Base-by-base conservation (phyloP, 2,113 vertebrate species). In the Cololabis saira region DNA sequence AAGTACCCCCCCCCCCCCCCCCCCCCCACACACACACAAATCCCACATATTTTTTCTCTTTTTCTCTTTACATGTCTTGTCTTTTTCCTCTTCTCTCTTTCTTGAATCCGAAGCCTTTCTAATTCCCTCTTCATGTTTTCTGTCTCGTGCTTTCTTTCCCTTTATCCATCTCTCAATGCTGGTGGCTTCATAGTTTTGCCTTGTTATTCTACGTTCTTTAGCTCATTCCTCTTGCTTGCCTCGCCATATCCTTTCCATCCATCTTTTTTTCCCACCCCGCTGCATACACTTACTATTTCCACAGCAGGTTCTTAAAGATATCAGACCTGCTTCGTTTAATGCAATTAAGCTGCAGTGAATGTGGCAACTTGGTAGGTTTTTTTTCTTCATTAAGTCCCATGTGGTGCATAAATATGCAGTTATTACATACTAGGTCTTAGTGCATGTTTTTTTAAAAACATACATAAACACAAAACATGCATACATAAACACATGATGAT, bases 171-270 rank as follows among this genome's bases (percentile, higher is more conserved):
- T 77, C 75, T 59, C 68, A 60, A 54, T 71, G 71, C 74, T 14
- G 55, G 30, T 59, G 73, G 65, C 67, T 65, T 62, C 72, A 71
- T 86, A 81, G 79, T 85, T 87, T 76, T 76, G 27, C 61, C 83
- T 89, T 88, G 68, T 82, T 42, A 58, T 69, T 48, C 52, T 60
- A n/a, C 48, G 75, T 60, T 81, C 85, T 82, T 85, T 84, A 80
- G 67, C 80, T 76, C 59, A 13, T 65, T 79, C 59, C 65, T 52
- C 67, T 76, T 47, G 81, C 89, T 89, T 88, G 82, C 61, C 72
- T 82, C 78, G 56, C 45, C 66, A 45, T 70, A 57, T 84, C 49
- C 64, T 60, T 74, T 53, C 48, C 71, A 84, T 90, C 76, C 74
- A 72, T 88, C 82, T 76, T 50, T 55, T 47, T 51, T 52, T 21